phyloP scores from a whole-genome alignment of 2,113 vertebrate genomes.

The Acrocephalus arundinaceus region DNA sequence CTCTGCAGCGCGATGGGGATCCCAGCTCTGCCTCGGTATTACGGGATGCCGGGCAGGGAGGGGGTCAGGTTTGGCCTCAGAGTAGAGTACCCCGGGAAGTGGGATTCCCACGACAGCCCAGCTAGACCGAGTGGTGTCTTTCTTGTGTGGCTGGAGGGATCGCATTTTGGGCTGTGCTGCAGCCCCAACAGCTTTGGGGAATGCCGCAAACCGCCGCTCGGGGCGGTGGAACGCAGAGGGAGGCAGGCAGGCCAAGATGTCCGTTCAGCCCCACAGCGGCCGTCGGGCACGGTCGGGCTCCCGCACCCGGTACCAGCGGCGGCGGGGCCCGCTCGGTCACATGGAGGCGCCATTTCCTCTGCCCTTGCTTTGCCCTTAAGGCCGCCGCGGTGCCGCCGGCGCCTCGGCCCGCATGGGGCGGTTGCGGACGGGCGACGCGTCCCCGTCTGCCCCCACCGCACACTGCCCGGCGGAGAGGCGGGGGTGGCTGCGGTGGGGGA shows the following conservation, averaged over 20 bases:
- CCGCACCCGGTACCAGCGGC: neutral
- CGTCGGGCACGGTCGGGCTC: neutral
- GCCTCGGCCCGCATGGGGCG: neutral
- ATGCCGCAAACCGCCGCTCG: fast-evolving
- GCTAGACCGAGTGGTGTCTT: neutral
- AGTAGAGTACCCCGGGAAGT: fast-evolving
- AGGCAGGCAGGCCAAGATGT: neutral
- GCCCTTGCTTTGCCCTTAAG: conserved; percentile 48
- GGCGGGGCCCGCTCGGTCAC: neutral
- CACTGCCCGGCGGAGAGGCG: neutral
- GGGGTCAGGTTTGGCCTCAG: neutral
- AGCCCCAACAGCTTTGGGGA: fast-evolving
- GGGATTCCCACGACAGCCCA: neutral
- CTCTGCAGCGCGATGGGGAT: neutral
- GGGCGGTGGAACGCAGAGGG: neutral
- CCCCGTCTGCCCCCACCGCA: neutral
- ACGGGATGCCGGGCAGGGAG: too few species aligned
- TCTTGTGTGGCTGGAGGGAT: too few species aligned
- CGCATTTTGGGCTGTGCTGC: neutral
- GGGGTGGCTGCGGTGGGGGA: neutral
- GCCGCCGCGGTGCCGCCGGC: neutral
- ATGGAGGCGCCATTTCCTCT: conserved; percentile 32
- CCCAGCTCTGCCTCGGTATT: fast-evolving
- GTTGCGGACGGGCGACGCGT: neutral
- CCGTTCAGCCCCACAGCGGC: neutral